These are phyloP conservation scores for Caenorhabditis sulstoni DNA, from an alignment of 2,888 invertebrate species.

Conservation along the genomic window DNA sequence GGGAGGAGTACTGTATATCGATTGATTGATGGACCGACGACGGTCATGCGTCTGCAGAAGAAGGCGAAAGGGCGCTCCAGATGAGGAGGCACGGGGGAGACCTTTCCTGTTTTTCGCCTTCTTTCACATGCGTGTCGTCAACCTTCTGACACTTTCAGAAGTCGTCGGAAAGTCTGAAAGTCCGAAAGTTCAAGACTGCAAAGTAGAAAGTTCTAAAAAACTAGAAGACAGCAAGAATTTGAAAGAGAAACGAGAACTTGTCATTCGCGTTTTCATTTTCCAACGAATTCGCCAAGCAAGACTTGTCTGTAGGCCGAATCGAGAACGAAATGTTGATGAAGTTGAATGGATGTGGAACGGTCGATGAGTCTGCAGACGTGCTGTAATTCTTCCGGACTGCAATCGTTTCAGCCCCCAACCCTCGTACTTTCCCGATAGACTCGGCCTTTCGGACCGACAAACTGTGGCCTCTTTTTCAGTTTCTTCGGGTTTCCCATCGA, in stretches of 20 bases:
- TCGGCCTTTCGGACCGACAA: too few relatives aligned
- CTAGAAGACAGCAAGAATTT: background rate
- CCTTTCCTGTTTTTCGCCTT: conserved; percentile 24
- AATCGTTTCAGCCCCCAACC: too few relatives aligned
- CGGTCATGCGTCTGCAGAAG: conserved; percentile 13
- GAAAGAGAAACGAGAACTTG: background rate
- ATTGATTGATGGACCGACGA: conserved; percentile 19
- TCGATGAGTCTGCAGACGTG: background rate
- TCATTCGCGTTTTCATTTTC: conserved; percentile 8
- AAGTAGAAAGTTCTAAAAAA: conserved; percentile 10
- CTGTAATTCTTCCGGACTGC: too few relatives aligned
- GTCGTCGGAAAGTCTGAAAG: background rate
- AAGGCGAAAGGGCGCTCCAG: conserved; percentile 1
- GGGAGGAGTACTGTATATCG: conserved; percentile 31
- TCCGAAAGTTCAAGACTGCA: background rate
- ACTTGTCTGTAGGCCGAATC: conserved; percentile 22
- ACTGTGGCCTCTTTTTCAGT: too few relatives aligned
- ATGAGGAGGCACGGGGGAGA: too few relatives aligned
- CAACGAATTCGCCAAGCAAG: conserved; percentile 33
- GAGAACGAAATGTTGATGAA: conserved; percentile 4
- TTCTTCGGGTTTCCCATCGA: too few relatives aligned
- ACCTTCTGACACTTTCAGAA: conserved; percentile 3
- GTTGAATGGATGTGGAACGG: conserved; percentile 12
- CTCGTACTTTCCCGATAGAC: too few relatives aligned
- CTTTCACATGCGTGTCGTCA: conserved; percentile 8